Evolutionary conservation across 2,797 vertebrate species (phyloP), one percentile per base, ranked within the genome.

Genomic region (Glyptemys insculpta): DNA sequence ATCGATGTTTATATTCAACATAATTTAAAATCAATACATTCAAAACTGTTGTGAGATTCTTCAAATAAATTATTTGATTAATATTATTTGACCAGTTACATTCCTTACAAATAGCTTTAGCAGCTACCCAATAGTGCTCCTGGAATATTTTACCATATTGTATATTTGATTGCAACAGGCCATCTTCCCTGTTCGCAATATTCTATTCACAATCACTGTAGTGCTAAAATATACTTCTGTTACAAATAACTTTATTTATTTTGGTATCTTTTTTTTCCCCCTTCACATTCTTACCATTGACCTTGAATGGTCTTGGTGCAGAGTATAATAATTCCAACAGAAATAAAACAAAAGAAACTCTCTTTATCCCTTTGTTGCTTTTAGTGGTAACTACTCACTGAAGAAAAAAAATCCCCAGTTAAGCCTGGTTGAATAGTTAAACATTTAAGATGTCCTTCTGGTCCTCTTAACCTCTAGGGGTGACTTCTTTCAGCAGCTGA

Each of bases 401-500:
- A 91, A 96, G 53, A 72, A 95, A 72, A 62, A 85, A 89, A 57
- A 65, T 50, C 85, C 81, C 79, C 25, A 59, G 23, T 86, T 95
- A 88, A 85, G 93, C 93, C 89, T 83, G 54, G 57, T 88, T 76
- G 89, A 91, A 94, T 82, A 95, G 92, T 88, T 95, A 90, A 89
- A 89, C 92, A 95, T 93, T 96, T 74, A 95, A 95, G 50, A 54
- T 91, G 49, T 85, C 94, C 41, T 87, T 96, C 87, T 90, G 88
- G 85, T 87, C 89, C 41, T 86, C 85, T 84, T 84, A 87, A 53
- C 87, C 97, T 97, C 95, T 76, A 87, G 84, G 92, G 83, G 95
- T 54, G 74, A 65, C 86, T 81, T 96, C 96, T 97, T 95, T 96
- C 92, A 92, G 90, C 53, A 31, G 25, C 85, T 85, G 78, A 12